Conservation (phyloP, 2,888 invertebrate species). For the Ypsolopha sequella region DNA sequence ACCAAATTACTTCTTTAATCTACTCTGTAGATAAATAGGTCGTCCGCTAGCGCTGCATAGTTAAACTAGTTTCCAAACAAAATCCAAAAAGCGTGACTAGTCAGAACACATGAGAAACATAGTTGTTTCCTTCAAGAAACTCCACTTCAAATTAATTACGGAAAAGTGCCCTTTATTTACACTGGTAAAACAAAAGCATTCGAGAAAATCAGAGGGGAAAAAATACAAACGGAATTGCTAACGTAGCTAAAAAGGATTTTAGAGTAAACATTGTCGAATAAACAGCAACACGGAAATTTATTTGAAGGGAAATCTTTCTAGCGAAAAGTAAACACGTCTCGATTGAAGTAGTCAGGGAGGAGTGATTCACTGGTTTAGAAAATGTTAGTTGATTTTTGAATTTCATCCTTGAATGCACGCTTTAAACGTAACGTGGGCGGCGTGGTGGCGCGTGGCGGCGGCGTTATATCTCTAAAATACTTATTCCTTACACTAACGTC, state of each 20-base stretch:
- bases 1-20: no score
- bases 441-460: slow-evolving; percentile 10
- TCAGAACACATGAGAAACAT: no score
- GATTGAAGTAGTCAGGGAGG: slow-evolving; percentile 48
- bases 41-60: no score
- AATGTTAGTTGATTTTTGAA: slow-evolving; percentile 69
- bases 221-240: slow-evolving; percentile 20
- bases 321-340: slow-evolving; percentile 53
- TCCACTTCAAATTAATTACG: neutral
- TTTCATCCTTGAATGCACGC: slow-evolving; percentile 52
- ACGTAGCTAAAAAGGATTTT: slow-evolving; percentile 38
- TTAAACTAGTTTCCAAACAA: no score
- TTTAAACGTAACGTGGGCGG: slow-evolving; percentile 30
- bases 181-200: slow-evolving; percentile 6
- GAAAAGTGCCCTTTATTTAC: slow-evolving; percentile 2
- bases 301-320: slow-evolving; percentile 53
- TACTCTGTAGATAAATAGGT: no score
- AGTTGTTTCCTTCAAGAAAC: no score
- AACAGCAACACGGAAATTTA: slow-evolving; percentile 42
- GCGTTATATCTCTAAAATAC: slow-evolving; percentile 1
- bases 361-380: slow-evolving; percentile 58
- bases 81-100: no score
- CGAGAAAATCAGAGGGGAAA: slow-evolving; percentile 2
- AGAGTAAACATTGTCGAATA: slow-evolving; percentile 57
- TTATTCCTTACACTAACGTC: slow-evolving; percentile 33